phyloP scores from a whole-genome alignment of 1,140 invertebrate species.

The Notospermus geniculatus region DNA sequence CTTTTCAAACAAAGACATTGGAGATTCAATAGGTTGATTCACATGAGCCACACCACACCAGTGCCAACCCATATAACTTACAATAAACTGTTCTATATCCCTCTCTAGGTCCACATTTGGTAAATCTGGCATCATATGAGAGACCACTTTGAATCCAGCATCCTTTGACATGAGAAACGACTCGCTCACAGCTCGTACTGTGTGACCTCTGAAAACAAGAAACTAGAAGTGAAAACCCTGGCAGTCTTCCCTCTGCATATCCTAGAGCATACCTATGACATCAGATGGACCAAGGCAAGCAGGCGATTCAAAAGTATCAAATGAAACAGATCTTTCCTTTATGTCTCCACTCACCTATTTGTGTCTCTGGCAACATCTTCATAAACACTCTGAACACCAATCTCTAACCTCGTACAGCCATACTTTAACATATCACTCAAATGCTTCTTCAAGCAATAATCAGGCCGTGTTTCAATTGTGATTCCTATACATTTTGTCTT shows the following conservation, averaged over 20 bases:
- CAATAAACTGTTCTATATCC: slow-evolving; percentile 93
- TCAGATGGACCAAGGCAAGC: neutral
- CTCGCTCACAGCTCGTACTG: slow-evolving; percentile 86
- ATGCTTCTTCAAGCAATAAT: slow-evolving; percentile 97
- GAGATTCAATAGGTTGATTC: neutral
- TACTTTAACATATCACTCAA: slow-evolving; percentile 90
- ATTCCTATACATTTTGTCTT: slow-evolving; percentile 98
- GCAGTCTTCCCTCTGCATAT: neutral
- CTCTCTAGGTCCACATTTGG: slow-evolving; percentile 96
- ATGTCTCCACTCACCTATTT: slow-evolving; percentile 76
- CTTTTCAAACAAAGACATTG: slow-evolving; percentile 9
- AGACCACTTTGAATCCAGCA: slow-evolving; percentile 97
- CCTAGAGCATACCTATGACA: neutral
- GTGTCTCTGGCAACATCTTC: slow-evolving; percentile 98
- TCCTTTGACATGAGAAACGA: slow-evolving; percentile 97
- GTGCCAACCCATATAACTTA: too few species aligned
- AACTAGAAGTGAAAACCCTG: too few species aligned
- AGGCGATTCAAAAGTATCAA: slow-evolving; percentile 9
- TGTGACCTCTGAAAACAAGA: slow-evolving; percentile 59
- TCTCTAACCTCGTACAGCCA: slow-evolving; percentile 93
- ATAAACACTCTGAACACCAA: slow-evolving; percentile 97
- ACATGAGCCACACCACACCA: slow-evolving; percentile 5
- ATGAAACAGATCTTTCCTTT: too few species aligned
- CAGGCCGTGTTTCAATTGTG: slow-evolving; percentile 98
- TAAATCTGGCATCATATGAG: slow-evolving; percentile 99